A percentile compares a stretch with the other conserved stretches of the same genome.
Evolutionary conservation across 2,113 vertebrate species (phyloP).

Genomic region (Phaethornis superciliosus): DNA sequence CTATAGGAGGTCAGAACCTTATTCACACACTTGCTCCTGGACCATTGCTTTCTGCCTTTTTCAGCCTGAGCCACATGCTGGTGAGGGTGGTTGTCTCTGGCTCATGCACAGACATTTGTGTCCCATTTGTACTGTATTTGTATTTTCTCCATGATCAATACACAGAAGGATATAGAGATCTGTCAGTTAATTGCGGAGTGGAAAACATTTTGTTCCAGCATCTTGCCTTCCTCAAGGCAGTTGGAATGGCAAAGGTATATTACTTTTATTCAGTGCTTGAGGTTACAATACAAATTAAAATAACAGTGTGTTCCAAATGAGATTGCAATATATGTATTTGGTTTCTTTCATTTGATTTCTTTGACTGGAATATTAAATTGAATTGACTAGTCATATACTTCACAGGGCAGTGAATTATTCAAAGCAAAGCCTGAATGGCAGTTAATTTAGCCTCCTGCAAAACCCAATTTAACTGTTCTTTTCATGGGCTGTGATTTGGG

Average conservation of each 20-base stretch:
- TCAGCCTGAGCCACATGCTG: not conserved
- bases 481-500: not conserved
- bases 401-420: conserved; percentile 6
- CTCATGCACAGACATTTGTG: not conserved
- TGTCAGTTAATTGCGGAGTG: not conserved
- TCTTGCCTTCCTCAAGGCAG: not conserved
- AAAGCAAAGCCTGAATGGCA: not conserved
- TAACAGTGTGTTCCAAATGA: not conserved
- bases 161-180: not conserved
- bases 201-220: conserved; percentile 24
- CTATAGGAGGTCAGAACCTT: not conserved
- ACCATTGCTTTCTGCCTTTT: fast-evolving
- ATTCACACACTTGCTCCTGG: not conserved
- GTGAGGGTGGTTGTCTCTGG: not conserved
- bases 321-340: not conserved
- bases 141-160: not conserved
- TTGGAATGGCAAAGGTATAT: not conserved
- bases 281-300: not conserved
- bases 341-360: conserved; percentile 42
- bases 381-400: conserved; percentile 21
- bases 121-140: not conserved
- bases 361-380: not conserved
- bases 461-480: not conserved
- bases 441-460: not conserved
- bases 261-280: not conserved